Base-by-base conservation (phyloP, 2,797 vertebrate species). In the Typhlichthys eigenmanni region DNA sequence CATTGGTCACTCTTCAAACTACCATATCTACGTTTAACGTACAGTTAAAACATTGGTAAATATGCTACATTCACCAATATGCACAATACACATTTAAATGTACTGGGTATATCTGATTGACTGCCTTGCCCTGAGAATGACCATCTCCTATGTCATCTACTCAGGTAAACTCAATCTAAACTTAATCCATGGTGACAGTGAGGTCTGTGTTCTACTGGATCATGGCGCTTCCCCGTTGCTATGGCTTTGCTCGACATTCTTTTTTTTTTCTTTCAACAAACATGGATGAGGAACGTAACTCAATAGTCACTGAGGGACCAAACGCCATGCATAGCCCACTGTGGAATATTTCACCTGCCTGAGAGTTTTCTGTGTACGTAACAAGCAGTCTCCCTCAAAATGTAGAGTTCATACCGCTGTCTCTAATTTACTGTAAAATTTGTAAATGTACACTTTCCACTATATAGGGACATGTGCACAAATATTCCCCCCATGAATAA, bases 181-280 rank as follows among this genome's bases (percentile, higher is more conserved):
- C 75, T 58, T 88, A 88, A 87, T 88, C 88, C 83, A 75, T 55
- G 67, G 67, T 72, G 75, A 85, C 84, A 87, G 75, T 70, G 66
- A 68, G 60, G 68, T 79, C 81, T 86, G 86, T 88, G 85, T 89
- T 82, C 60, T 57, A 66, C 66, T 32, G 55, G 19, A 71, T 71
- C 55, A 71, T 29, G 66, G 38, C 55, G 75, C 77, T 78, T 84
- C 81, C 76, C 68, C 71, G 77, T 66, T 70, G 73, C 78, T 68
- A 71, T 67, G 69, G 74, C 77, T 79, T 64, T 52, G 5, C 63
- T 63, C 82, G 81, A 82, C 81, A 85, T 85, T 83, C 71, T 77
- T 82, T 72, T 74, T 74, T 85, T 59, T 52, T 66, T 72, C 24
- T 78, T 63, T 66, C 55, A 29, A 13, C 60, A 13, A 80, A 73